These are phyloP conservation scores for Villa cingulata DNA, from an alignment of 2,888 invertebrate species.

Conservation along the genomic window DNA sequence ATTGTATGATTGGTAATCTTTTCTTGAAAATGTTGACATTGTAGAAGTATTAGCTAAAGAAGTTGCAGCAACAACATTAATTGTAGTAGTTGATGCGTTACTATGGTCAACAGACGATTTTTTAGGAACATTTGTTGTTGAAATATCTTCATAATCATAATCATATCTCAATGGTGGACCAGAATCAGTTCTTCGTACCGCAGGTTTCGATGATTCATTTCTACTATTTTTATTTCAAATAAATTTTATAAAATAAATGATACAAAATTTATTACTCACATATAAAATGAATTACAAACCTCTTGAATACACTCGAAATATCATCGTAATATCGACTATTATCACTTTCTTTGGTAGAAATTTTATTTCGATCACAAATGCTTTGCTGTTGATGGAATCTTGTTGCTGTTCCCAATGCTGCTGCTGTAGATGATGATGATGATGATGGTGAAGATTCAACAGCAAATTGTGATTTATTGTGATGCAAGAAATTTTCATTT, in stretches of 20 bases:
- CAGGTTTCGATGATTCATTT: neutral
- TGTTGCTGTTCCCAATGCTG: slow-evolving; percentile 4
- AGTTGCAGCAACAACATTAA: neutral
- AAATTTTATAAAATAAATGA: no score
- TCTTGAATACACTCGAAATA: slow-evolving; percentile 12
- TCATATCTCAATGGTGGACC: slow-evolving; percentile 16
- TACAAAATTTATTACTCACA: no score
- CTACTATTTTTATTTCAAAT: neutral
- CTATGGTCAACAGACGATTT: neutral
- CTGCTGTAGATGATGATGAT: neutral
- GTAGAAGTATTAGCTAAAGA: no score
- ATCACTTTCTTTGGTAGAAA: slow-evolving; percentile 8
- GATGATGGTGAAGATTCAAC: no score
- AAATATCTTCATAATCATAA: slow-evolving; percentile 17
- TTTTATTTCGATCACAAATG: neutral
- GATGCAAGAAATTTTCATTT: slow-evolving; percentile 10
- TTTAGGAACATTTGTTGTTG: slow-evolving; percentile 4
- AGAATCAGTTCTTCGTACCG: slow-evolving; percentile 16
- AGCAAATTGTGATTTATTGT: neutral
- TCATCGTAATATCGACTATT: slow-evolving; percentile 13
- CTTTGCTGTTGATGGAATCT: neutral
- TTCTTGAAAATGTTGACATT: slow-evolving; percentile 3
- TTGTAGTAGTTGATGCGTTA: neutral
- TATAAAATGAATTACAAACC: slow-evolving; percentile 9
- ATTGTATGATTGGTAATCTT: no score